Evolutionary conservation across 1,140 invertebrate species (phyloP).

Genomic region (Ips nitidus): DNA sequence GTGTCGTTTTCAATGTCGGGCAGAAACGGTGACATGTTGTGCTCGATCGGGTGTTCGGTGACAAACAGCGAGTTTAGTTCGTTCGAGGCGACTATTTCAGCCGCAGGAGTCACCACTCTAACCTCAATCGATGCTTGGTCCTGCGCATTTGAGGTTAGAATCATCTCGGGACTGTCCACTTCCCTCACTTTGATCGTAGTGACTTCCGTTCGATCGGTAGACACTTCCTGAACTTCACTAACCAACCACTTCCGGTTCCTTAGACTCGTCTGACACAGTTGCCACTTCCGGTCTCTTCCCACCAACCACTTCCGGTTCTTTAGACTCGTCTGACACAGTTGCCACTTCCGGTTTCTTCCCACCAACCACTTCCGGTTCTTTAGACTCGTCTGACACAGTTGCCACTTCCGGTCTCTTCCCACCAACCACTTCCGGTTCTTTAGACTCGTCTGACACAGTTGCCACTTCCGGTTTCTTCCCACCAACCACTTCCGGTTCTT

Average conservation of each 20-base stretch:
- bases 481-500: constrained; percentile 30
- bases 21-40: constrained; percentile 64
- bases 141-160: neutral
- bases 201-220: neutral
- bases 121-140: neutral
- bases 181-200: too few relatives aligned
- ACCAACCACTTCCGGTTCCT: neutral
- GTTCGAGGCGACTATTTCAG: constrained; percentile 6
- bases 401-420: constrained; percentile 46
- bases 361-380: constrained; percentile 45
- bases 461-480: constrained; percentile 46
- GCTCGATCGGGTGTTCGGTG: constrained; percentile 23
- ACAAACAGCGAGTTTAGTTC: constrained; percentile 24
- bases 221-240: too few relatives aligned
- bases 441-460: too few relatives aligned
- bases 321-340: too few relatives aligned
- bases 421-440: constrained; percentile 46
- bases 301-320: constrained; percentile 38
- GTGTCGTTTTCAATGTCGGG: constrained; percentile 63
- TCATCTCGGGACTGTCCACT: neutral
- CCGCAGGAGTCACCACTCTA: neutral
- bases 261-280: constrained; percentile 40
- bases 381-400: too few relatives aligned
- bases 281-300: constrained; percentile 48
- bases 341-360: constrained; percentile 31